These are phyloP conservation scores for Odiellus spinosus DNA, from an alignment of 2,888 invertebrate species.

Conservation along the genomic window DNA sequence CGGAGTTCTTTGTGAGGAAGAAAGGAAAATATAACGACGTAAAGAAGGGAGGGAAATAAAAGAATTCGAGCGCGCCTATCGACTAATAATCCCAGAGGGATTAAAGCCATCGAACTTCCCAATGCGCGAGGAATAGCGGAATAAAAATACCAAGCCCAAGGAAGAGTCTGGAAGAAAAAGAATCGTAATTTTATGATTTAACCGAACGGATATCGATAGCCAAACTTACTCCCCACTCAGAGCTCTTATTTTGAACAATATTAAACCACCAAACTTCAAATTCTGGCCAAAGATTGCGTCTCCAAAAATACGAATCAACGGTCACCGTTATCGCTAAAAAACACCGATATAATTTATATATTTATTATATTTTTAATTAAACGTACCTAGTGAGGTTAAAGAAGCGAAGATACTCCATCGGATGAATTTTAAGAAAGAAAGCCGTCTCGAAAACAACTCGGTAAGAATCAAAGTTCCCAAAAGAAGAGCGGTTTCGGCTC, in stretches of 20 bases:
- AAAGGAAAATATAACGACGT: slow-evolving; percentile 79
- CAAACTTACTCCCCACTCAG: slow-evolving; percentile 95
- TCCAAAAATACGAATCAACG: slow-evolving; percentile 89
- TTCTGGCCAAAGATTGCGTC: slow-evolving; percentile 79
- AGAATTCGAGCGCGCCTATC: slow-evolving; percentile 50
- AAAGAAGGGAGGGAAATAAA: slow-evolving; percentile 50
- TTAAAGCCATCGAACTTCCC: slow-evolving; percentile 57
- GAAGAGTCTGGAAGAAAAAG: slow-evolving; percentile 56
- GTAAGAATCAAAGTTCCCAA: slow-evolving; percentile 68
- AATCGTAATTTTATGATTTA: too few species aligned
- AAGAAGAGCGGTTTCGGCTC: slow-evolving; percentile 71
- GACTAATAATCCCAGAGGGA: slow-evolving; percentile 43
- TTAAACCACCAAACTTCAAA: slow-evolving; percentile 95
- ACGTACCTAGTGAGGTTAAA: slow-evolving; percentile 40
- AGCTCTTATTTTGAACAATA: slow-evolving; percentile 79
- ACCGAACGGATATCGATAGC: too few species aligned
- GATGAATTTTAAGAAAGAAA: slow-evolving; percentile 39
- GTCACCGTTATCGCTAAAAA: slow-evolving; percentile 49
- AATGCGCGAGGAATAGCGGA: slow-evolving; percentile 88
- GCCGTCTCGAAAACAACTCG: slow-evolving; percentile 53
- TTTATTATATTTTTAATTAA: slow-evolving; percentile 2
- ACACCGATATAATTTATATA: slow-evolving; percentile 1
- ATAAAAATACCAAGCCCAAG: slow-evolving; percentile 96
- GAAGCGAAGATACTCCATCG: slow-evolving; percentile 28
- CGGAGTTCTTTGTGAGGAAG: slow-evolving; percentile 94